Base-by-base conservation (phyloP, 2,797 vertebrate genomes). In the Notolepis coatsorum region DNA sequence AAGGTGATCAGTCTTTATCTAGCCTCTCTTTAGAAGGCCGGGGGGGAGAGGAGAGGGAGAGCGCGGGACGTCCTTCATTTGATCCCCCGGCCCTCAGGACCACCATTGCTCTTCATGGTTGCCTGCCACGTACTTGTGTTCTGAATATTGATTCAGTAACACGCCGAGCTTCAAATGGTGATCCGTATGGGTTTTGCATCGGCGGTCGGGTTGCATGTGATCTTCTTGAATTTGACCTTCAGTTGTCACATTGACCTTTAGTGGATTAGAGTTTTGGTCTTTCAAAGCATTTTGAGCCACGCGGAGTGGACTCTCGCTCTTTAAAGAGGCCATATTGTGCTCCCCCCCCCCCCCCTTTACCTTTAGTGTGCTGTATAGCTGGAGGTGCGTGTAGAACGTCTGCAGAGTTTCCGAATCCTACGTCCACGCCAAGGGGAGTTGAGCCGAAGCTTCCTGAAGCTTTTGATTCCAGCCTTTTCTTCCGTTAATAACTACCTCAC, bases 91-190 rank as follows among this genome's bases (percentile, higher is more conserved):
- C 56, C 71, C 62, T 61, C 45, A 60, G 47, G 49, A 56, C 65
- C 58, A 43, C 67, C 45, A 70, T 60, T 65, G 58, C 55, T 68
- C 75, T 69, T 65, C 61, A 66, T 68, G 67, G 75, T 70, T 76
- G 61, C 69, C 73, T 61, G 54, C 48, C 47, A 53, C 64, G 18
- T 48, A 58, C 55, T 68, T 66, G 37, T 69, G 48, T 47, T 69
- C 41, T 58, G 56, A 80, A 65, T 72, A 85, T 81, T 81, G 79
- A 88, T 84, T 81, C 51, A 60, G 49, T 52, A 55, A 51, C 12
- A 46, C 41, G 52, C 53, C 5, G 45, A 65, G 23, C 30, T 25
- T 55, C 33, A 41, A 66, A 48, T 61, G 42, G 5, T 45, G 51
- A 58, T 42, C 12, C 18, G 27, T 20, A 38, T 23, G 10, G 48